phyloP scores from a whole-genome alignment of 2,797 vertebrate genomes.

The Bufotes viridis region DNA sequence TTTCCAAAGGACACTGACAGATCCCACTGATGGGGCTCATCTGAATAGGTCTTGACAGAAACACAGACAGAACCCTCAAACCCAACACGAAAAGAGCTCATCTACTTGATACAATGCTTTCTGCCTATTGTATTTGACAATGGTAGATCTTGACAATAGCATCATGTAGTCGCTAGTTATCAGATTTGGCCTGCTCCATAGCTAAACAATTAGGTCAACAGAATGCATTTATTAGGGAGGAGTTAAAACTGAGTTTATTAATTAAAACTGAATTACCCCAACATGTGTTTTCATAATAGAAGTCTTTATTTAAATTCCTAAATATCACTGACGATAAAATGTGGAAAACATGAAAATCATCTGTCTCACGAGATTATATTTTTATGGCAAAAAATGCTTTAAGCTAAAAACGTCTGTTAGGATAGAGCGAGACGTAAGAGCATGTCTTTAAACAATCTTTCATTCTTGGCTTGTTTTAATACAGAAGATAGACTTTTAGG shows the following conservation, averaged over 20 bases:
- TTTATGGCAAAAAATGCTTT: conserved; percentile 34
- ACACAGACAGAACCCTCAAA: not conserved
- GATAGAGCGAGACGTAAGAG: conserved; percentile 38
- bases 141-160: not conserved
- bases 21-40: not conserved
- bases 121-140: not conserved
- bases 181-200: not conserved
- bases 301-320: not conserved
- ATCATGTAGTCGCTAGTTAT: not conserved
- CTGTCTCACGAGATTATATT: conserved; percentile 17
- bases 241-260: not conserved
- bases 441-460: conserved; percentile 55
- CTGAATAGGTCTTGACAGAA: not conserved
- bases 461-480: conserved; percentile 48
- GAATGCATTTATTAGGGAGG: not conserved
- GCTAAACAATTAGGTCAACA: too few species aligned
- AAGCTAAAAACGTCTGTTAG: conserved; percentile 43
- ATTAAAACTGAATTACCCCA: not conserved
- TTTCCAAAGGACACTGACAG: not conserved
- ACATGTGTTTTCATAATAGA: not conserved
- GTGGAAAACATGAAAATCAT: conserved; percentile 37
- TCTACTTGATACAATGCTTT: not conserved
- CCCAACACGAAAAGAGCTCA: not conserved
- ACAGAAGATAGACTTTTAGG: conserved; percentile 37
- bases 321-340: not conserved